Evolutionary conservation across 1,140 invertebrate genomes (phyloP), one percentile per base, ranked within the genome.

Genomic region (Hestina assimilis): DNA sequence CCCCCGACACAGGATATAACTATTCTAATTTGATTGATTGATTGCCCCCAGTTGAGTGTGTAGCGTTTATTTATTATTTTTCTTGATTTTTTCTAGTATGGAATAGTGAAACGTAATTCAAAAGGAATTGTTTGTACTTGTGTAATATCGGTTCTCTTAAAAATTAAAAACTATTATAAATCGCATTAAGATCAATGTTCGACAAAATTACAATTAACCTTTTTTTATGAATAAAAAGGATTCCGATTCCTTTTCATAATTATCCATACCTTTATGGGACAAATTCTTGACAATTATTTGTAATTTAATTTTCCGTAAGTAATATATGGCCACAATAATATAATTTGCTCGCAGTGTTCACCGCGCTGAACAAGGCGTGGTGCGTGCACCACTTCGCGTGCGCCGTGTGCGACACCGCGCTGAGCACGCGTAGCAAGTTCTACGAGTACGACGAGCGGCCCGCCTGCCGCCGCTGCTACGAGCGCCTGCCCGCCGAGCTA

Each of bases 381-480:
- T 99, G 98, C 87, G 95, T 98, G 17, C 95, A 99, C 87, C 99
- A 99, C 86, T 99, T 99, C 88, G 95, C 97, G n/a, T 99, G 99
- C 87, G 95, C 96, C 11, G 93, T 98, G 55, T 99, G 99, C 89
- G 98, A 99, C 85, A 94, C 94, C 62, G 97, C 98, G 83, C 96
- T 99, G 93, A 98, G 95, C 81, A 97, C 99, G 69, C 99, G 99
- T 90, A 98, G 97, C 4, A 99, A 99, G 89, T 99, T 99, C 88
- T 99, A 98, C 86, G 98, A 99, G 89, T 97, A 98, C 82, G 98
- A 99, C 89, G 92, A 99, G 87, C 97, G 97, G 75, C 98, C 98
- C 15, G 98, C 98, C 1, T 99, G 98, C 89, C 99, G 99, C 89
- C 96, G 96, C 75, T 99, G 98, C 82, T 99, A 99, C 85, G 98